Base-by-base conservation (phyloP, 2,113 vertebrate species). In the Zosterops borbonicus region DNA sequence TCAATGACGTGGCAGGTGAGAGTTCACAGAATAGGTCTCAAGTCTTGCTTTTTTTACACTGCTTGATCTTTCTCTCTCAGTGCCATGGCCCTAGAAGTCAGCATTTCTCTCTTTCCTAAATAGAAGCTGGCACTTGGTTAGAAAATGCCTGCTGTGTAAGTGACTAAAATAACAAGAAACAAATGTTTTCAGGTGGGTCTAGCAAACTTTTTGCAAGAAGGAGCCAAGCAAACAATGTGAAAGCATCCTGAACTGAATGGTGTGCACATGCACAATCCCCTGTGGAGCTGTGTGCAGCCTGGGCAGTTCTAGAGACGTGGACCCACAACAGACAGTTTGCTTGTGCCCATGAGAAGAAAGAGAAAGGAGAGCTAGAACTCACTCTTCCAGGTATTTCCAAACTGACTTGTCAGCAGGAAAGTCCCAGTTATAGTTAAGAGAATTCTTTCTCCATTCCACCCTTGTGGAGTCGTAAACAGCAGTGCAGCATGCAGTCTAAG, bases 1-100 rank as follows among this genome's bases (percentile, higher is more conserved):
- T 47, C 19, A 13, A 59, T 3, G 8, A 69, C 0, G 1, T 2
- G 3, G 19, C 44, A 41, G 14, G 8, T 1, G 2, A 53, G 49
- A 46, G 8, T 22, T 84, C 31, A 33, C 62, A 27, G 53, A 53
- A 47, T 1, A 17, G 52, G 9, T 58, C 65, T 39, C 37, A 85
- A 85, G 25, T 35, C 65, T 59, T 41, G n/a, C 37, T 76, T 73
- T 50, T 73, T 10, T 65, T 44, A 27, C 25, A 6, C 53, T 68
- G n/a, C 18, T 65, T 94, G 23, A 22, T 83, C 42, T 83, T 90
- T 20, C 23, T 15, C 55, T 65, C 29, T 18, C 35, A 35, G 10
- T n/a, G 24, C 27, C 20, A 16, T 9, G 31, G 33, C 21, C 55
- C 33, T 53, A 31, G 28, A 60, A 49, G 12, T 4, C 33, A 37